Evolutionary conservation across 92 coral and sea anemone species (phyloP).

Genomic region (Zoanthus solanderi): DNA sequence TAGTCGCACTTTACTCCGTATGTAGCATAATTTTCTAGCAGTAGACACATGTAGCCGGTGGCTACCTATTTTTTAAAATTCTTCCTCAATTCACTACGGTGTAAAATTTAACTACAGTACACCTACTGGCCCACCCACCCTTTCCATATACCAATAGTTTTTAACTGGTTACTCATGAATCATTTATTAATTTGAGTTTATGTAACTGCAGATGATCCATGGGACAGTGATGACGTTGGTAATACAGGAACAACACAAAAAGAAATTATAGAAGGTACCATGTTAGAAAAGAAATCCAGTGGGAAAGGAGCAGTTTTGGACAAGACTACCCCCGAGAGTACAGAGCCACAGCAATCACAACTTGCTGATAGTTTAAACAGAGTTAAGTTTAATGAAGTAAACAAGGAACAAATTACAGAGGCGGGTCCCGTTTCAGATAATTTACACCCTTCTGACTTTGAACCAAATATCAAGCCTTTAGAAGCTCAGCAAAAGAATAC

Average conservation of each 20-base stretch:
- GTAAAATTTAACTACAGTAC: too few species aligned
- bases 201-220: constrained; percentile 48
- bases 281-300: neutral
- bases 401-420: neutral
- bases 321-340: neutral
- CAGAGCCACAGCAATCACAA: neutral
- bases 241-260: neutral
- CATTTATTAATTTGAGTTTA: too few species aligned
- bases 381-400: neutral
- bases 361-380: neutral
- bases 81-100: too few species aligned
- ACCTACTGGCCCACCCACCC: too few species aligned
- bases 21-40: too few species aligned
- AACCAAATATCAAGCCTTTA: neutral
- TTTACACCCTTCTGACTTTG: neutral
- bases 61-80: too few species aligned
- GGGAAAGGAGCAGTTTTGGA: neutral
- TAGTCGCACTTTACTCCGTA: too few species aligned
- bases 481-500: neutral
- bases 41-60: too few species aligned
- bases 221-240: constrained; percentile 38
- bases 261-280: neutral
- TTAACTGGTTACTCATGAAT: too few species aligned
- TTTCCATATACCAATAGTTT: too few species aligned
- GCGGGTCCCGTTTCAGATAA: neutral